Base-by-base conservation (phyloP, 2,113 vertebrate species). In the Zosterops lateralis region DNA sequence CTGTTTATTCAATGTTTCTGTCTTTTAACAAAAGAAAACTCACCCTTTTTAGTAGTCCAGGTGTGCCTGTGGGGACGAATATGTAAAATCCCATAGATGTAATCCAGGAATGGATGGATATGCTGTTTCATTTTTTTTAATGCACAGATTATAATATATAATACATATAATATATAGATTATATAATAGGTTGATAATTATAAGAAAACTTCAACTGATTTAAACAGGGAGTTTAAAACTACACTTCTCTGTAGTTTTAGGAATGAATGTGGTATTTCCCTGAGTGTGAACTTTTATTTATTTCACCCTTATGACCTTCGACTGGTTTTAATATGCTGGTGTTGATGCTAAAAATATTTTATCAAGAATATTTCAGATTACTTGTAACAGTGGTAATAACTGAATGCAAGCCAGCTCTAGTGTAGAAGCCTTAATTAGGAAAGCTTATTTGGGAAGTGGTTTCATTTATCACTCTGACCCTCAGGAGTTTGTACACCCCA, bases 281-380 rank as follows among this genome's bases (percentile, higher is more conserved):
- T 57, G 50, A 65, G 62, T 68, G 57, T 72, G n/a, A 66, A 45
- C 38, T 72, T 67, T 53, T 25, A 14, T 31, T 64, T 89, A 62
- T 77, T 71, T 34, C 42, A 87, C 93, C 65, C 78, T 96, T 42
- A 47, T 96, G 96, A 97, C 97, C 95, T 97, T 96, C 56, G 95
- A 29, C 85, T 81, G 71, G 60, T 70, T 67, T 80, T 86, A 70
- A 66, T 94, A 96, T 72, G 17, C 74, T 84, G 76, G 31, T 84
- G 57, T 62, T 7, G 29, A 79, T 94, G 94, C 73, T 71, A 79
- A 97, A 97, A 95, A 90, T 87, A 94, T 95, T 98, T 98, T 98
- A 97, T 98, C 97, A 96, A 87, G 82, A 81, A 81, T 96, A 89
- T 95, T 96, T 97, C 86, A 91, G 94, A 95, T 77, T 97, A 89